Conservation (phyloP, 2,113 vertebrate genomes). For the Pachycephala philippinensis region DNA sequence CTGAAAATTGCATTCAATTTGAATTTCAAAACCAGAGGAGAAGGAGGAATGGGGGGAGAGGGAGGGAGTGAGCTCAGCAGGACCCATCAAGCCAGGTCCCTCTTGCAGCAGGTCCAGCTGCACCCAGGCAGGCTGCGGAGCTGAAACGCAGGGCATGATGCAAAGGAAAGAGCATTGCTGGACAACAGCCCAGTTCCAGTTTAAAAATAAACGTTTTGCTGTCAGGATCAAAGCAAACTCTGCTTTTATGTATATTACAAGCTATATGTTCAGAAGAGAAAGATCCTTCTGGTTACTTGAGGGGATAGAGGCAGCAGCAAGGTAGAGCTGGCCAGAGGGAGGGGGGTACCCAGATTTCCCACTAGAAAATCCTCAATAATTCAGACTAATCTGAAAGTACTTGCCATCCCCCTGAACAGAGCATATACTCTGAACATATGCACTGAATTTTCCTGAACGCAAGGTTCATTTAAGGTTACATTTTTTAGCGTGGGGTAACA, state of each 20-base stretch:
- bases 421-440: background rate
- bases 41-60: background rate
- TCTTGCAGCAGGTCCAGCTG: slow-evolving; percentile 63
- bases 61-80: background rate
- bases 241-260: slow-evolving; percentile 73
- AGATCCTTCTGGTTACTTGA: slow-evolving; percentile 63
- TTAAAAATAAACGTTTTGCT: slow-evolving; percentile 80
- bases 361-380: slow-evolving; percentile 15
- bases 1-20: slow-evolving; percentile 87
- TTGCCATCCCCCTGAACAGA: background rate
- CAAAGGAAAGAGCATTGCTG: slow-evolving; percentile 70
- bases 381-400: background rate
- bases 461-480: slow-evolving; percentile 21
- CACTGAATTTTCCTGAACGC: background rate
- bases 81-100: slow-evolving; percentile 54
- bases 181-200: slow-evolving; percentile 71
- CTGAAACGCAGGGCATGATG: slow-evolving; percentile 55
- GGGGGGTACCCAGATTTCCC: background rate
- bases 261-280: slow-evolving; percentile 45
- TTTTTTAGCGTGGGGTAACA: background rate
- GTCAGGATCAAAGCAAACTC: slow-evolving; percentile 78
- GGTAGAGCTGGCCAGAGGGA: background rate
- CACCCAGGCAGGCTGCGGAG: slow-evolving; percentile 37
- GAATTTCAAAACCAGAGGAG: slow-evolving; percentile 81
- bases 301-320: background rate